Evolutionary conservation across 1,140 invertebrate species (phyloP).

Genomic region (Pantala flavescens): DNA sequence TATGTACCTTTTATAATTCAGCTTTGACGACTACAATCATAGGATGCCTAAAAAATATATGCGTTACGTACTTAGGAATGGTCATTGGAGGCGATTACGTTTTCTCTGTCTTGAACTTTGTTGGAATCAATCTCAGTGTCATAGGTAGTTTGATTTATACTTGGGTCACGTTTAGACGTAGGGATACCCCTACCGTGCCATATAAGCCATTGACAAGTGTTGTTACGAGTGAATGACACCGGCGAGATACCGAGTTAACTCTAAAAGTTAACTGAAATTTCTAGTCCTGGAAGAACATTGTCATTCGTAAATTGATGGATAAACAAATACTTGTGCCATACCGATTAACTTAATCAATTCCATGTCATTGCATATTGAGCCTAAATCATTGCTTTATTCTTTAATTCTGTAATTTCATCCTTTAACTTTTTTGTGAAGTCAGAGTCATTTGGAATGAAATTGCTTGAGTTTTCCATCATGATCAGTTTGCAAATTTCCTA

Average conservation of each 20-base stretch:
- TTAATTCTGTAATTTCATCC: too few species aligned
- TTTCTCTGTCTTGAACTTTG: slow-evolving; percentile 85
- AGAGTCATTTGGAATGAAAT: too few species aligned
- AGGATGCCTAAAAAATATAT: slow-evolving; percentile 91
- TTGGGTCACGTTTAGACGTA: slow-evolving; percentile 57
- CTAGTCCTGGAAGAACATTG: neutral
- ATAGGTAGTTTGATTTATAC: slow-evolving; percentile 68
- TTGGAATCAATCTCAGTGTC: slow-evolving; percentile 84
- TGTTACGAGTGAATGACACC: neutral
- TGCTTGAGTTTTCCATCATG: too few species aligned
- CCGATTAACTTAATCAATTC: too few species aligned
- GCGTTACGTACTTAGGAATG: slow-evolving; percentile 90
- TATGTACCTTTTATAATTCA: slow-evolving; percentile 94
- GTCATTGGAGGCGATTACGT: slow-evolving; percentile 95
- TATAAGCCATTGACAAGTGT: neutral
- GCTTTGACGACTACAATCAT: slow-evolving; percentile 97
- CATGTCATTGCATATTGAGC: too few species aligned
- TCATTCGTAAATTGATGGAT: too few species aligned
- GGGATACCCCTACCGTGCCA: neutral
- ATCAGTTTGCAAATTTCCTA: too few species aligned
- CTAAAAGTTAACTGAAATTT: neutral
- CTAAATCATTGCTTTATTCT: too few species aligned
- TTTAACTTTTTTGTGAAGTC: too few species aligned
- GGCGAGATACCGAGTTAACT: neutral
- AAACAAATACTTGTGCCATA: too few species aligned